Percentiles rank a stretch among this genome's conserved stretches.
phyloP scores from a whole-genome alignment of 2,797 vertebrate genomes.

The Karalla daura region DNA sequence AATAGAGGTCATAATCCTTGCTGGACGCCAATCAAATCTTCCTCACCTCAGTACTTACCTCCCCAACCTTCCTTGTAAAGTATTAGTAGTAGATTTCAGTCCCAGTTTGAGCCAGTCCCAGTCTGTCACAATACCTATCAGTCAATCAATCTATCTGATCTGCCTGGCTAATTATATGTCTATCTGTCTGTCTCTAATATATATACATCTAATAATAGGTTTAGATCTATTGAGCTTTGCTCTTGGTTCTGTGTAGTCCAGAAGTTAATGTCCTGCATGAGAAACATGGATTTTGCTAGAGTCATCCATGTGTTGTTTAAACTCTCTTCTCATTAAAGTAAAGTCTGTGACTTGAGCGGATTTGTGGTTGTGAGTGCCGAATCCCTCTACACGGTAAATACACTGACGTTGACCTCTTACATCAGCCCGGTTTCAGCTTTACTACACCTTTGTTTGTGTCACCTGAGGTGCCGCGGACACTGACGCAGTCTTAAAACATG shows the following conservation, averaged over 20 bases:
- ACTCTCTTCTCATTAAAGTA: background rate
- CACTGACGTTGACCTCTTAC: slow-evolving; percentile 6
- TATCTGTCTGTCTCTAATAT: no score
- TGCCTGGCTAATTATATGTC: no score
- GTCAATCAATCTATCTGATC: no score
- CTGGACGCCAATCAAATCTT: background rate
- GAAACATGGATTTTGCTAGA: background rate
- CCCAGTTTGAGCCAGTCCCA: background rate
- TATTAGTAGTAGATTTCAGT: background rate
- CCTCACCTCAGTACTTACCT: background rate
- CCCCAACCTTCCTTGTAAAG: background rate
- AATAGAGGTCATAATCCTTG: background rate
- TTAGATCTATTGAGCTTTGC: no score
- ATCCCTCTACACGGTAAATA: background rate
- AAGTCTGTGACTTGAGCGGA: background rate
- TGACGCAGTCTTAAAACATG: background rate
- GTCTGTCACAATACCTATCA: no score
- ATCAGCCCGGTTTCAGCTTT: background rate
- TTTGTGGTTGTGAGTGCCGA: background rate
- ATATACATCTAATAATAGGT: no score
- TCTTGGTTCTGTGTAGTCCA: no score
- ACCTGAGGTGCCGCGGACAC: background rate
- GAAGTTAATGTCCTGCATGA: no score
- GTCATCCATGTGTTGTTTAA: background rate
- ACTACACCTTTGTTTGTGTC: background rate